Evolutionary conservation across 1,140 invertebrate species (phyloP), one percentile per base, ranked within the genome.

Genomic region (Hypsibius dujardini): DNA sequence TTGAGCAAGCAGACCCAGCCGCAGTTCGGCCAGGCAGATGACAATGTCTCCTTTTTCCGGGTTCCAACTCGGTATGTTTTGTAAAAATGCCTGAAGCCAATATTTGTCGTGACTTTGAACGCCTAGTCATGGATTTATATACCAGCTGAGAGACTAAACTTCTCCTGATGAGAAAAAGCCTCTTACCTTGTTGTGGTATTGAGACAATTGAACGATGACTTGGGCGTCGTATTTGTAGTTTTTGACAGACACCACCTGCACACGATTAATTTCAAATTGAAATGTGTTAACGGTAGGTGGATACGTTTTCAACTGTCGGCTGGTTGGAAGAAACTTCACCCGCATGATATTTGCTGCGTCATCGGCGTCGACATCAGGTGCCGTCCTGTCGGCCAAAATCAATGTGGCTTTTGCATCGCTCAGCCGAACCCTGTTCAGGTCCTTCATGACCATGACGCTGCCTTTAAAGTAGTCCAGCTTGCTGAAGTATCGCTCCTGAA

Each of bases 31-130:
- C 42, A 67, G 42, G 42, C 62, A 67, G 45, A 67, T 67, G 42
- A 7, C 7, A 3, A 67, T 67, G 42, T 67, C 62, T 7, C 62
- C 62, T 7, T 42, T 67, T 42, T 67, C 62, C 7, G 62, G 62
- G 45, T 42, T 67, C 62, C 62, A 67, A 42, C 62, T 67, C 3
- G 62, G 62, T 67, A 67, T 67, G 62, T 67, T 67, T 56, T 56
- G 50, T n/a, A 56, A n/a, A 56, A 7, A 56, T n/a, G 50, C 50
- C 62, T 67, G 62, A 7, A 7, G 62, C n/a, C 50, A 7, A 56
- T 7, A 56, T 56, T 56, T 56, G n/a, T n/a, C n/a, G n/a, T n/a
- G n/a, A n/a, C n/a, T n/a, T n/a, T n/a, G n/a, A n/a, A n/a, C n/a
- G n/a, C n/a, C n/a, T n/a, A n/a, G n/a, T n/a, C n/a, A n/a, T n/a